These are phyloP conservation scores for Daphoenositta chrysoptera DNA, from an alignment of 2,113 vertebrate genomes.

Conservation along the genomic window DNA sequence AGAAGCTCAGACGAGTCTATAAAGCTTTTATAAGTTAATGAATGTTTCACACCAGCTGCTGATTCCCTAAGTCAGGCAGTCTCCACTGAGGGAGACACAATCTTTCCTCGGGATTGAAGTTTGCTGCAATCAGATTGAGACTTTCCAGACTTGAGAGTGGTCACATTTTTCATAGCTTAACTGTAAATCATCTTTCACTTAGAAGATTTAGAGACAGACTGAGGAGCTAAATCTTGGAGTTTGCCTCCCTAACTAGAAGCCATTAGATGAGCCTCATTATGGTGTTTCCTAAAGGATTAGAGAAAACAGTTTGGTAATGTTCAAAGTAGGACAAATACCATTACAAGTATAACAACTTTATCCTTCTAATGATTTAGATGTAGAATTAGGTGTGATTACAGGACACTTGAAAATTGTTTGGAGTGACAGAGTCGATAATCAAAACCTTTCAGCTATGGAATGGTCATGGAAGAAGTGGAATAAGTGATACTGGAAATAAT, in stretches of 20 bases:
- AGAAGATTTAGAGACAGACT: constrained; percentile 83
- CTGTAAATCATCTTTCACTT: constrained; percentile 88
- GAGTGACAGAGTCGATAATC: neutral
- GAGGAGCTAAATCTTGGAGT: constrained; percentile 79
- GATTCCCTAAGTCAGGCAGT: constrained; percentile 23
- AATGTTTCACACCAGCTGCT: constrained; percentile 58
- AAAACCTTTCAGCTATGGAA: neutral
- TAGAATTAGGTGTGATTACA: constrained; percentile 35
- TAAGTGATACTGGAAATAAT: neutral
- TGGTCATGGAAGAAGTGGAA: neutral
- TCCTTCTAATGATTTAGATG: constrained; percentile 10
- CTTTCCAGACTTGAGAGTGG: constrained; percentile 73
- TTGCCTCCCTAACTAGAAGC: constrained; percentile 80
- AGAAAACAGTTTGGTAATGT: constrained; percentile 66
- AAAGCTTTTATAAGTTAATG: constrained; percentile 71
- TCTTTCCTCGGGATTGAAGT: constrained; percentile 64
- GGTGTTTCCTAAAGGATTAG: constrained; percentile 69
- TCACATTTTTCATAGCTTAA: constrained; percentile 84
- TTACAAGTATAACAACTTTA: constrained; percentile 41
- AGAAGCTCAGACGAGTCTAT: constrained; percentile 13
- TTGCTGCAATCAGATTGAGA: constrained; percentile 63
- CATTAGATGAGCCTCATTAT: constrained; percentile 73
- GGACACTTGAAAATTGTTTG: constrained; percentile 20
- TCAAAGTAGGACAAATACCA: constrained; percentile 65
- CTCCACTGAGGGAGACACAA: neutral